Conservation (phyloP, 2,113 vertebrate species). For the Carassius carassius region DNA sequence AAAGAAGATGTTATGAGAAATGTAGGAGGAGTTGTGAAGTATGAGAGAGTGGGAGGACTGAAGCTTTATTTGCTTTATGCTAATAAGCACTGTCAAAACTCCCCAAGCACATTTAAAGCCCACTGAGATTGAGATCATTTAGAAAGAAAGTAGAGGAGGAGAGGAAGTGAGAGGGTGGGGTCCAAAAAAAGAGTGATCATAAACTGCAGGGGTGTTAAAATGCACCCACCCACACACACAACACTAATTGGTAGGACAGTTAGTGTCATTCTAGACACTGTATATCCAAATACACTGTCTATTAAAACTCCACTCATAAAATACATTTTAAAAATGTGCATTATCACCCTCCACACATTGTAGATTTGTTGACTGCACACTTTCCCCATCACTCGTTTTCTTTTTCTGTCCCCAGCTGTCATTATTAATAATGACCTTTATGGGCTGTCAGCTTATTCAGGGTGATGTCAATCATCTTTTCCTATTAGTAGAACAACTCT, state of each 20-base stretch:
- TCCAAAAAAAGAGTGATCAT: neutral
- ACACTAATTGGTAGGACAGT: neutral
- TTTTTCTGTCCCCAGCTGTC: conserved; percentile 42
- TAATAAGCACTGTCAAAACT: conserved; percentile 13
- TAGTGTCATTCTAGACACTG: neutral
- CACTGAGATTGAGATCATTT: neutral
- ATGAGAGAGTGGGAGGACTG: conserved; percentile 6
- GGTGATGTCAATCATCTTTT: conserved; percentile 71
- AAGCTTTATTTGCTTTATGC: conserved; percentile 16
- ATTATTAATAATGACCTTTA: conserved; percentile 73
- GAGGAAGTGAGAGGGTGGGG: neutral
- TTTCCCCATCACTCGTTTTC: neutral
- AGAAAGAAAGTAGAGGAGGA: neutral
- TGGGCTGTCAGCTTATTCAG: conserved; percentile 63
- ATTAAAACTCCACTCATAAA: neutral
- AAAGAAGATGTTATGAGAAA: conserved; percentile 1
- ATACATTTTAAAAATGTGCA: neutral
- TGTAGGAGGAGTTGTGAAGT: conserved; percentile 3
- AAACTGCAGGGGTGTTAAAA: conserved; percentile 18
- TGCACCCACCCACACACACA: conserved; percentile 16
- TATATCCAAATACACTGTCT: neutral
- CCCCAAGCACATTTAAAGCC: conserved; percentile 13
- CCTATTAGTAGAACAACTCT: conserved; percentile 67
- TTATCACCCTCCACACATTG: neutral
- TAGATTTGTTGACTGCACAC: conserved; percentile 20